Percentiles rank a stretch among this genome's conserved stretches.
phyloP scores from a whole-genome alignment of 2,888 invertebrate species.

The Podotricha telesiphe region DNA sequence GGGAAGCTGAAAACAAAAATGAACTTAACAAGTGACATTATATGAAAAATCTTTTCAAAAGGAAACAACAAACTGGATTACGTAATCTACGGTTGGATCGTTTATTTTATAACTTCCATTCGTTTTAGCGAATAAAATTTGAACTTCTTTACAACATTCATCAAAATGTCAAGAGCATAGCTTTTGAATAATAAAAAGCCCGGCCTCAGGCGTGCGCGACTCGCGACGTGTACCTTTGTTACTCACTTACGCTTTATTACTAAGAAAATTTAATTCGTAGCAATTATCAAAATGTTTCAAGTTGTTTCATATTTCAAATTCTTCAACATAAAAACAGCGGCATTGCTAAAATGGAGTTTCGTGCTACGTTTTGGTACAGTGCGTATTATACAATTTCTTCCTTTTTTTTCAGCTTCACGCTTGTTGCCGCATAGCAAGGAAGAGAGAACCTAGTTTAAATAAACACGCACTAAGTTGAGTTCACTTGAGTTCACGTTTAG shows the following conservation, averaged over 20 bases:
- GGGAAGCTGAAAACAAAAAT: background rate
- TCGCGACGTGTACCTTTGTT: conserved; percentile 41
- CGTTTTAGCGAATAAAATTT: conserved; percentile 70
- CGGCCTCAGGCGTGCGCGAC: conserved; percentile 45
- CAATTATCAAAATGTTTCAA: conserved; percentile 35
- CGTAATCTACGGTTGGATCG: conserved; percentile 57
- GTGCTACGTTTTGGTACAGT: background rate
- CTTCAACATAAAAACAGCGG: too few species aligned
- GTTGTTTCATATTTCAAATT: conserved; percentile 17
- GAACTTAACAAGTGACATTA: conserved; percentile 18
- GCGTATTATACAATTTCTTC: too few species aligned
- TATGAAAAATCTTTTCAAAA: conserved; percentile 41
- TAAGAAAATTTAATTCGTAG: conserved; percentile 31
- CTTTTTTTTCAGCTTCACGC: too few species aligned
- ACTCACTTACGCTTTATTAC: conserved; percentile 31
- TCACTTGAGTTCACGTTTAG: too few species aligned
- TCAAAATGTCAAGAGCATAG: conserved; percentile 74
- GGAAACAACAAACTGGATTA: conserved; percentile 54
- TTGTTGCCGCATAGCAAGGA: too few species aligned
- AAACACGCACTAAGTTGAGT: too few species aligned
- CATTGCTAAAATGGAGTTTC: background rate
- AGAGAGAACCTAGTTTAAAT: too few species aligned
- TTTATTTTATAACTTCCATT: conserved; percentile 65
- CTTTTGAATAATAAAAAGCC: conserved; percentile 77
- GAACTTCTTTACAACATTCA: conserved; percentile 76